These are phyloP conservation scores for Acanthococcus lagerstroemiae DNA, from an alignment of 2,888 invertebrate species.

Conservation along the genomic window DNA sequence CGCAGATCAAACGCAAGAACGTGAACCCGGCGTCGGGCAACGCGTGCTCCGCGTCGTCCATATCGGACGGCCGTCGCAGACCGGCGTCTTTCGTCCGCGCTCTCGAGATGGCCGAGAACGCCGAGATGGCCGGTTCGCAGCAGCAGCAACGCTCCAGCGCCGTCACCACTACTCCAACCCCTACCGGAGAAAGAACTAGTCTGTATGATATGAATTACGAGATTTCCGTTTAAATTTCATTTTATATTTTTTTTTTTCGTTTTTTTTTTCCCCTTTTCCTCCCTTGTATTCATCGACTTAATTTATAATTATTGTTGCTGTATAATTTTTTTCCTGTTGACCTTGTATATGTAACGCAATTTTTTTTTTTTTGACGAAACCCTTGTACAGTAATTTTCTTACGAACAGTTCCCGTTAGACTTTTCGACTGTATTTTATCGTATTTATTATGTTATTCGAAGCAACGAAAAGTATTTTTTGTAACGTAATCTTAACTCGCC, in stretches of 20 bases:
- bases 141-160: conserved; percentile 33
- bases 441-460: too few relatives aligned
- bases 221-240: conserved; percentile 69
- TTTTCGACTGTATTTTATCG: too few relatives aligned
- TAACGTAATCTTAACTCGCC: too few relatives aligned
- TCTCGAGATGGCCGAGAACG: conserved; percentile 77
- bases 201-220: conserved; percentile 93
- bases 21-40: conserved; percentile 35
- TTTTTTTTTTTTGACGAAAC: too few relatives aligned
- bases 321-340: too few relatives aligned
- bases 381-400: too few relatives aligned
- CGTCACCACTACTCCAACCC: conserved; percentile 52
- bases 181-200: conserved; percentile 63
- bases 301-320: too few relatives aligned
- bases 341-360: too few relatives aligned
- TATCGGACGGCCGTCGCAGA: conserved; percentile 48
- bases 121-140: conserved; percentile 55
- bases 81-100: conserved; percentile 85
- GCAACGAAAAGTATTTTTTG: too few relatives aligned
- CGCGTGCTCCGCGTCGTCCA: conserved; percentile 42
- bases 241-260: neutral
- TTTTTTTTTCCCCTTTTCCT: neutral
- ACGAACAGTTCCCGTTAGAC: too few relatives aligned
- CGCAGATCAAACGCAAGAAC: conserved; percentile 40
- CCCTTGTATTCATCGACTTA: neutral